phyloP scores from a whole-genome alignment of 2,797 vertebrate species.

The Notolepis coatsorum region DNA sequence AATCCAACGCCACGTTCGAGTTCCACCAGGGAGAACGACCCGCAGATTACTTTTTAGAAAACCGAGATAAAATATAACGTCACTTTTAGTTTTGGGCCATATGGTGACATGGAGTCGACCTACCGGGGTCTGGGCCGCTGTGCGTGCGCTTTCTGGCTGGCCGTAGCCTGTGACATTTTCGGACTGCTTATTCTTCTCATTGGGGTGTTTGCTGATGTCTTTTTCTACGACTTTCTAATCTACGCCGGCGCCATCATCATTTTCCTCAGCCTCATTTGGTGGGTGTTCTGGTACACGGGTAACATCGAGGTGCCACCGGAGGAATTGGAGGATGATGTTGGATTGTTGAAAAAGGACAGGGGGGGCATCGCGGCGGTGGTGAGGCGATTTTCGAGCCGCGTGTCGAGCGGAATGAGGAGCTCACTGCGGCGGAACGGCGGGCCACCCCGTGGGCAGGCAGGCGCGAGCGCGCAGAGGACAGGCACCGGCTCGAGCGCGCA shows the following conservation, averaged over 20 bases:
- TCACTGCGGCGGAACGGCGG: constrained; percentile 51
- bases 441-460: neutral
- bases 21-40: neutral
- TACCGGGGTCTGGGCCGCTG: constrained; percentile 85
- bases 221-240: constrained; percentile 91
- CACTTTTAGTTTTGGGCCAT: neutral
- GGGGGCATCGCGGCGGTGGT: constrained; percentile 65
- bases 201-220: constrained; percentile 84
- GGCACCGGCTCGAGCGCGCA: neutral
- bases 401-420: constrained; percentile 67
- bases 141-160: constrained; percentile 88
- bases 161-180: constrained; percentile 85
- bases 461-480: neutral
- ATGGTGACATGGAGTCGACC: constrained; percentile 59
- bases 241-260: constrained; percentile 91
- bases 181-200: constrained; percentile 83
- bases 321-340: constrained; percentile 84
- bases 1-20: neutral
- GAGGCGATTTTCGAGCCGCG: constrained; percentile 75
- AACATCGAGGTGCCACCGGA: constrained; percentile 88
- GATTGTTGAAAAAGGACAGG: constrained; percentile 68
- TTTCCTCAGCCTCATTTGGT: constrained; percentile 93
- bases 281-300: constrained; percentile 95
- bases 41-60: neutral
- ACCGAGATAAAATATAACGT: neutral